phyloP scores from a whole-genome alignment of 1,140 invertebrate species.

The Aricia agestis region DNA sequence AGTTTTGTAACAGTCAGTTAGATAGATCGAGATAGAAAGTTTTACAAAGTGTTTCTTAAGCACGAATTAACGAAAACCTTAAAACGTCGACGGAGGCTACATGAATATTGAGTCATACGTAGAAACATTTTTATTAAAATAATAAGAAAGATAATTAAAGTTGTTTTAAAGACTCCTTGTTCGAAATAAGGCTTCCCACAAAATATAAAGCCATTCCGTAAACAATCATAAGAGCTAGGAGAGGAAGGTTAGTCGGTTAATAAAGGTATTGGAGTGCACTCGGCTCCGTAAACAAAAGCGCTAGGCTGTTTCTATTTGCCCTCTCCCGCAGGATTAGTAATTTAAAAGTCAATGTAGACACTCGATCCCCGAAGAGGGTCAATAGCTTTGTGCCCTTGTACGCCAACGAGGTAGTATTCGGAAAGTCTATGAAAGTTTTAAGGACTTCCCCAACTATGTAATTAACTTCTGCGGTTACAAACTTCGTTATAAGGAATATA shows the following conservation, averaged over 20 bases:
- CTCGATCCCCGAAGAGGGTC: conserved; percentile 59
- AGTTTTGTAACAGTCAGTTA: neutral
- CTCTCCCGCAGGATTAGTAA: conserved; percentile 69
- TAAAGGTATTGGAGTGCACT: conserved; percentile 71
- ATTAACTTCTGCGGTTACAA: conserved; percentile 72
- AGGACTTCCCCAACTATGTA: conserved; percentile 76
- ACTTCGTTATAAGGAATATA: conserved; percentile 71
- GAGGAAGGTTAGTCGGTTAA: conserved; percentile 56
- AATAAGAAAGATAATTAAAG: too few species aligned
- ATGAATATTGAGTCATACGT: too few species aligned
- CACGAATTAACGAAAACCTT: too few species aligned
- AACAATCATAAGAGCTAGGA: conserved; percentile 41
- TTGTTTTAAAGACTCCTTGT: too few species aligned
- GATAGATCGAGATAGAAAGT: neutral
- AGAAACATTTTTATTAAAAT: too few species aligned
- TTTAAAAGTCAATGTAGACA: conserved; percentile 76
- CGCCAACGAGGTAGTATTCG: conserved; percentile 75
- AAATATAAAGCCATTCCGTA: neutral
- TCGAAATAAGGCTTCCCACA: neutral
- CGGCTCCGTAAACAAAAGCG: conserved; percentile 62
- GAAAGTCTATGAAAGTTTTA: conserved; percentile 73
- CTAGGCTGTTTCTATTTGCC: conserved; percentile 63
- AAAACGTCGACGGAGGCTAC: too few species aligned
- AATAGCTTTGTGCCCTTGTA: conserved; percentile 64
- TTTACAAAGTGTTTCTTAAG: neutral